A percentile compares a stretch with the other conserved stretches of the same genome.
Evolutionary conservation across 2,888 invertebrate genomes (phyloP).

Genomic region (Isotomurus palustris): DNA sequence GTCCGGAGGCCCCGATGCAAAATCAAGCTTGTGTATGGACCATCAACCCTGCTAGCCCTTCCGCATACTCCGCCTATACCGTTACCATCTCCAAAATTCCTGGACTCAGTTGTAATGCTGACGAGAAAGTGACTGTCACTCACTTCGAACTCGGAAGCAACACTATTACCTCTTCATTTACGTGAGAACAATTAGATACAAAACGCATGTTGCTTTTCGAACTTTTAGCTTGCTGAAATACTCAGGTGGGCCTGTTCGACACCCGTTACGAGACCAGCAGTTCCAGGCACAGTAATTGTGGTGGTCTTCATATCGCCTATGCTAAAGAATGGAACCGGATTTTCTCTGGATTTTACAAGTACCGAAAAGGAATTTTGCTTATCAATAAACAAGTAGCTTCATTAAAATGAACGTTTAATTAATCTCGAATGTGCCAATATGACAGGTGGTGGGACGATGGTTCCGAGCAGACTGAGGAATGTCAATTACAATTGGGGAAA

Average conservation of each 20-base stretch:
- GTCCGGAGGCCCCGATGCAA: not conserved
- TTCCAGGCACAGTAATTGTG: constrained; percentile 5
- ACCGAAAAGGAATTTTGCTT: too few relatives aligned
- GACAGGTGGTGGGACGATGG: not conserved
- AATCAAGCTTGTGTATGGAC: constrained; percentile 30
- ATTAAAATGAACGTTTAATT: too few relatives aligned
- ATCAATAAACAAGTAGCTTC: too few relatives aligned
- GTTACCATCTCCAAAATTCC: not conserved
- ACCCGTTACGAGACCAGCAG: not conserved
- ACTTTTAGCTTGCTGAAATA: too few relatives aligned
- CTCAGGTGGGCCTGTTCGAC: constrained; percentile 3
- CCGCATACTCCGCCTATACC: not conserved
- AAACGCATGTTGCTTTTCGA: too few relatives aligned
- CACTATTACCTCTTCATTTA: not conserved
- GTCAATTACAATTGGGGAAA: constrained; percentile 21
- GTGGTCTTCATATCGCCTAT: not conserved
- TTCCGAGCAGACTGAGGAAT: not conserved
- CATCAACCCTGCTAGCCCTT: constrained; percentile 9
- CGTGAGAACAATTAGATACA: too few relatives aligned
- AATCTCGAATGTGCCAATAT: too few relatives aligned
- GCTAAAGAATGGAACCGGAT: not conserved
- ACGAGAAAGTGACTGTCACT: not conserved
- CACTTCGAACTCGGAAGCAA: constrained; percentile 1
- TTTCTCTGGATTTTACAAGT: constrained; percentile 2
- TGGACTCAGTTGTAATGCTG: not conserved